Evolutionary conservation across 92 coral and sea anemone genomes (phyloP).

Genomic region (Heteractis magnifica): DNA sequence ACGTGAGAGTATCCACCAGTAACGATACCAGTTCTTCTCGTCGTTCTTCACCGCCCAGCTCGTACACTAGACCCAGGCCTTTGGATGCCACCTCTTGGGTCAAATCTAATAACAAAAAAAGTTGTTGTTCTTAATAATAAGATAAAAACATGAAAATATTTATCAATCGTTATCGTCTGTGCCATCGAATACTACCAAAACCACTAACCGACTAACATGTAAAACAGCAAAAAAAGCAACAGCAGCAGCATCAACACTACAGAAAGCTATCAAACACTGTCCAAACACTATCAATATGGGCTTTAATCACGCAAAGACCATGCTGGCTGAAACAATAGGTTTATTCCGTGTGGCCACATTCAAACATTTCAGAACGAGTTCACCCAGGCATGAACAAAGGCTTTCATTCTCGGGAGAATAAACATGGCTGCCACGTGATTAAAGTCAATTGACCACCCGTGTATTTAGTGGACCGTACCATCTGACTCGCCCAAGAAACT

Average conservation of each 20-base stretch:
- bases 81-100: constrained; percentile 99
- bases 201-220: too few species aligned
- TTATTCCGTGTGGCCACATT: too few species aligned
- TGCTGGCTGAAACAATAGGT: too few species aligned
- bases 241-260: neutral
- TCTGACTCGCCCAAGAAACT: constrained; percentile 82
- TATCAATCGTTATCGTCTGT: neutral
- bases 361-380: too few species aligned
- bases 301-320: too few species aligned
- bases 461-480: constrained; percentile 34
- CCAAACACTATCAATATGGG: too few species aligned
- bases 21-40: constrained; percentile 81
- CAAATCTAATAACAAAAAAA: constrained; percentile 43
- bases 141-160: neutral
- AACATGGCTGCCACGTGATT: neutral
- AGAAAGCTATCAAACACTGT: neutral
- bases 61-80: constrained; percentile 93
- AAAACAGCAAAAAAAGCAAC: neutral
- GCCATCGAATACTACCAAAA: neutral
- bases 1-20: constrained; percentile 77
- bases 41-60: constrained; percentile 81
- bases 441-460: too few species aligned
- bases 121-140: neutral
- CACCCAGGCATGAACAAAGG: too few species aligned
- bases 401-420: too few species aligned